Base-by-base conservation (phyloP, 2,888 invertebrate genomes). In the Steinernema hermaphroditum region DNA sequence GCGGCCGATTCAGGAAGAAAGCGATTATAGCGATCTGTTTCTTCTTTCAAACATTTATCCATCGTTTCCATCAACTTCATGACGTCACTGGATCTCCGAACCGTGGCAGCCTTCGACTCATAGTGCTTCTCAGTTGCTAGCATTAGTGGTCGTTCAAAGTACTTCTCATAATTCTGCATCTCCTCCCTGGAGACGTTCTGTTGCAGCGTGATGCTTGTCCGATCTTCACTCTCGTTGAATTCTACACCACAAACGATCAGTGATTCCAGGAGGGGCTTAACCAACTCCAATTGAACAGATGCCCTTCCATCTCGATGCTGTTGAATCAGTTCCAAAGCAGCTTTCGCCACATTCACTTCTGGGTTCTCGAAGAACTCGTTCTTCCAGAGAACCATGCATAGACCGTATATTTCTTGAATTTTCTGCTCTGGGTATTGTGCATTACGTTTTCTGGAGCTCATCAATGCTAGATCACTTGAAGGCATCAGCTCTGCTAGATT, bases 11-110 rank as follows among this genome's bases (percentile, higher is more conserved):
- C 96, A 16, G 6, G 16, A 29, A 99, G 89, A 88, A 98, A 98
- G 62, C 94, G 91, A 83, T 93, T 93, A 27, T 97, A 96, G 43
- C 98, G 91, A 78, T 92, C 91, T 87, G 94, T 92, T 87, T 98
- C 98, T 87, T 98, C 98, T 76, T 92, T 90, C 69, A 98, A 89
- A 72, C 98, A 91, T 84, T 93, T 93, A 85, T 97, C 97, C 1
- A 29, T 93, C 91, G 94, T 94, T 87, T 96, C 96, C 94, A 98
- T 94, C 86, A 97, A 98, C 87, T 97, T 97, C 0, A 97, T 96
- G 74, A 98, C 94, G 0, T 96, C 94, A 43, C 43, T 43, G 43
- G 88, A 97, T 97, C 84, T 93, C 93, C 75, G 92, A 90, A 41
- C 98, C 85, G 94, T 93, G 0, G 92, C 92, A 86, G 96, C 96